phyloP scores from a whole-genome alignment of 2,113 vertebrate genomes.

The Pseudorasbora parva region DNA sequence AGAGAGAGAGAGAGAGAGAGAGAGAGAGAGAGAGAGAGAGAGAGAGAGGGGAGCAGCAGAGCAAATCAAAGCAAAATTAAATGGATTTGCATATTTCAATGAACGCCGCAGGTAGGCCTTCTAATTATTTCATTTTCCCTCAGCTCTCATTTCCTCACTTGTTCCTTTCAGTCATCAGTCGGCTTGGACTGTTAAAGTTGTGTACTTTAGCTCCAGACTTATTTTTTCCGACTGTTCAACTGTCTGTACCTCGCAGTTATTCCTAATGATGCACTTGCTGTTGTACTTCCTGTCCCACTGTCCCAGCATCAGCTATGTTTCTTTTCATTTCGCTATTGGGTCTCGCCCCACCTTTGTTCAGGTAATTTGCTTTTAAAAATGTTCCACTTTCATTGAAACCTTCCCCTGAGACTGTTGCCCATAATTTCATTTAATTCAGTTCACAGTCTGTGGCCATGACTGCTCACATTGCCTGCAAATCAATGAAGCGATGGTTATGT shows the following conservation, averaged over 20 bases:
- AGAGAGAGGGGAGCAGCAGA: conserved; percentile 67
- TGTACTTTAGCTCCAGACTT: conserved; percentile 42
- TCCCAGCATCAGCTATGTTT: conserved; percentile 28
- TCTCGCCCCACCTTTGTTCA: conserved; percentile 12
- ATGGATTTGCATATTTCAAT: conserved; percentile 83
- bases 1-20: conserved; percentile 43
- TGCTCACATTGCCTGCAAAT: conserved; percentile 5
- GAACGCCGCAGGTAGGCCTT: conserved; percentile 76
- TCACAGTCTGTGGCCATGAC: conserved; percentile 9
- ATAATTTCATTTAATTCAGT: conserved; percentile 26
- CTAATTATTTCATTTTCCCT: conserved; percentile 79
- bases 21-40: conserved; percentile 37
- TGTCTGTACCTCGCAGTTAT: background rate
- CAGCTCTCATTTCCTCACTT: conserved; percentile 44
- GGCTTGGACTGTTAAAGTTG: conserved; percentile 44
- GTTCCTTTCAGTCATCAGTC: conserved; percentile 7
- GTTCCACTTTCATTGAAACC: conserved; percentile 5
- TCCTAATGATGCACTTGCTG: conserved; percentile 22
- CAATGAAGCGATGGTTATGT: background rate
- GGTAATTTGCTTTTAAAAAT: background rate
- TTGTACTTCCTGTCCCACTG: conserved; percentile 55
- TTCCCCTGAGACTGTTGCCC: conserved; percentile 7
- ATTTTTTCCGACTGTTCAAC: conserved; percentile 20
- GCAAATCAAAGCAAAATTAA: conserved; percentile 82
- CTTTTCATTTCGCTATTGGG: conserved; percentile 41